Conservation (phyloP, 2,113 vertebrate genomes). For the Egretta garzetta region DNA sequence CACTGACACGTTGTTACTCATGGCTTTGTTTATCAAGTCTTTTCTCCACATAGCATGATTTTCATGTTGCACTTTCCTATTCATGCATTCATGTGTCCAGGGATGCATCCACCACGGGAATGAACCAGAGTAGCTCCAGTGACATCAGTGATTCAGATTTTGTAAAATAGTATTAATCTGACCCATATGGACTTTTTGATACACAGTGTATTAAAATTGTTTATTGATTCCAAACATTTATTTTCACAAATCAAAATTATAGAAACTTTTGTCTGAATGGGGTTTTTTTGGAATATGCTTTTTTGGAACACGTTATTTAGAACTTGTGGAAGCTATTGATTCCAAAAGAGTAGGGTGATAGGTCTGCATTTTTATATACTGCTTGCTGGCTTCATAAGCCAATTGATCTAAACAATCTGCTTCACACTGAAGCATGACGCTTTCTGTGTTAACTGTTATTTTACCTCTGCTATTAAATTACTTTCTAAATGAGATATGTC, state of each 20-base stretch:
- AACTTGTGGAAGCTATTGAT: background rate
- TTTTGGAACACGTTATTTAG: background rate
- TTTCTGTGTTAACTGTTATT: slow-evolving; percentile 19
- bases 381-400: background rate
- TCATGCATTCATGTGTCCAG: background rate
- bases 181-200: background rate
- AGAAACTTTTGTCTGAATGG: background rate
- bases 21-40: background rate
- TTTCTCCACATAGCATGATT: background rate
- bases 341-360: background rate
- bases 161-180: background rate
- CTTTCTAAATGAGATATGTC: slow-evolving; percentile 22
- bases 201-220: background rate
- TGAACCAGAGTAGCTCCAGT: background rate
- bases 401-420: slow-evolving; percentile 11
- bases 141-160: background rate
- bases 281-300: background rate
- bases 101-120: background rate
- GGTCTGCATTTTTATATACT: background rate
- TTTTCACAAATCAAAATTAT: background rate
- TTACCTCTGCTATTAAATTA: slow-evolving; percentile 54
- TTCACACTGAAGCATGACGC: background rate
- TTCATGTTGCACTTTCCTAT: background rate
- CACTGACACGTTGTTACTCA: background rate
- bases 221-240: background rate